Evolutionary conservation across 2,797 vertebrate genomes (phyloP).

Genomic region (Hypotaenidia philippensis): DNA sequence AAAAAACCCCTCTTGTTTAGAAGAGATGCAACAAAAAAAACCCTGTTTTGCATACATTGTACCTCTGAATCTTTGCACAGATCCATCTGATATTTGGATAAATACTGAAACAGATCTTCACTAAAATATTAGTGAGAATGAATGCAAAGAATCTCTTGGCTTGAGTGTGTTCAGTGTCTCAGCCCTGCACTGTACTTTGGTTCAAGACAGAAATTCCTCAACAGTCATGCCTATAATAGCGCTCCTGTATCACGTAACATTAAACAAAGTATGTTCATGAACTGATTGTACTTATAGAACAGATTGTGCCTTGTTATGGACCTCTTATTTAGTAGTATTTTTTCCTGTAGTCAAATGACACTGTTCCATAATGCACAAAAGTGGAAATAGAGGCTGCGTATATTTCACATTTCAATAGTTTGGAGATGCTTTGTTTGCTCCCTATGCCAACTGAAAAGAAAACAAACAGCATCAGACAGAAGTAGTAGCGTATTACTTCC

Average conservation of each 20-base stretch:
- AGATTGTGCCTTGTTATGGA: not conserved
- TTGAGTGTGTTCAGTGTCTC: not conserved
- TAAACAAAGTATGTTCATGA: not conserved
- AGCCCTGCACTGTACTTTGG: not conserved
- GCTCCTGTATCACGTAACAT: accelerated
- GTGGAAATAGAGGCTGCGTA: not conserved
- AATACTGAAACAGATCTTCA: not conserved
- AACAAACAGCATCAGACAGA: not conserved
- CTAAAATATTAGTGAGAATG: not conserved
- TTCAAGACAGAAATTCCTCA: not conserved
- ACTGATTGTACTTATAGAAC: not conserved
- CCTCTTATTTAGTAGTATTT: not conserved
- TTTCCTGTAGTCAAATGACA: not conserved
- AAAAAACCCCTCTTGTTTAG: not conserved
- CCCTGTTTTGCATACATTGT: accelerated
- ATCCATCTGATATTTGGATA: not conserved
- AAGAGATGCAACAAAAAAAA: not conserved
- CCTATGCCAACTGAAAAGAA: not conserved
- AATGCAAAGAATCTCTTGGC: not conserved
- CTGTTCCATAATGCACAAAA: not conserved
- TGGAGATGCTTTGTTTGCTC: not conserved
- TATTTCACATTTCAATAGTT: not conserved
- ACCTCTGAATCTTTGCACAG: not conserved
- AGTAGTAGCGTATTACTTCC: not conserved
- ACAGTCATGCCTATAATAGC: not conserved